phyloP scores from a whole-genome alignment of 2,113 vertebrate species.

The Podilymbus podiceps region DNA sequence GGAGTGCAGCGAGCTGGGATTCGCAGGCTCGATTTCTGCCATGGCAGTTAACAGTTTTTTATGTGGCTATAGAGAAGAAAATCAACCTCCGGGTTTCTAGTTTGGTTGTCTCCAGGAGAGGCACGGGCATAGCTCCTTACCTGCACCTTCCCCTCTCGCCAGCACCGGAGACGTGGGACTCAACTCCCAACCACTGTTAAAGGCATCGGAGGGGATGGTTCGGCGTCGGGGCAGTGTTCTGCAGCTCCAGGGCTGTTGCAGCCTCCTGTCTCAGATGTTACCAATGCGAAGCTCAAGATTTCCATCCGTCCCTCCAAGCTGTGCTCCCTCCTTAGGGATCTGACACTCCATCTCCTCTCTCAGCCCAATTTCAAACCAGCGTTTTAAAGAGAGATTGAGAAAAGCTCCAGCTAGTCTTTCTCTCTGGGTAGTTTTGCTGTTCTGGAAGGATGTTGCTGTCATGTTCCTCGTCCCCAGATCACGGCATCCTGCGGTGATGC shows the following conservation, averaged over 20 bases:
- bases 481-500: neutral
- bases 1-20: rapidly evolving
- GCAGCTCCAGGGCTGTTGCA: neutral
- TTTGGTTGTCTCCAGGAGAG: neutral
- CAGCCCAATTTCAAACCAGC: neutral
- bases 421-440: neutral
- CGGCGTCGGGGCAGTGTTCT: rapidly evolving
- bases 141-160: neutral
- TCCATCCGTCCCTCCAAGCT: neutral
- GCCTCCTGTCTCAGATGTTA: neutral
- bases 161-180: neutral
- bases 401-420: neutral
- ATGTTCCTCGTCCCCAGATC: neutral
- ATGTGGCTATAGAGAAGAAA: neutral
- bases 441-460: neutral
- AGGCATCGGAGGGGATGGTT: neutral
- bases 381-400: neutral
- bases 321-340: neutral
- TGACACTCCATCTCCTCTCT: neutral
- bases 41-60: neutral
- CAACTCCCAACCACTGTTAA: rapidly evolving
- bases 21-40: rapidly evolving
- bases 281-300: neutral
- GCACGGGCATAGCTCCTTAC: rapidly evolving
- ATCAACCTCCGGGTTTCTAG: neutral